Evolutionary conservation across 1,140 invertebrate genomes (phyloP).

Genomic region (Melanaphis sacchari): DNA sequence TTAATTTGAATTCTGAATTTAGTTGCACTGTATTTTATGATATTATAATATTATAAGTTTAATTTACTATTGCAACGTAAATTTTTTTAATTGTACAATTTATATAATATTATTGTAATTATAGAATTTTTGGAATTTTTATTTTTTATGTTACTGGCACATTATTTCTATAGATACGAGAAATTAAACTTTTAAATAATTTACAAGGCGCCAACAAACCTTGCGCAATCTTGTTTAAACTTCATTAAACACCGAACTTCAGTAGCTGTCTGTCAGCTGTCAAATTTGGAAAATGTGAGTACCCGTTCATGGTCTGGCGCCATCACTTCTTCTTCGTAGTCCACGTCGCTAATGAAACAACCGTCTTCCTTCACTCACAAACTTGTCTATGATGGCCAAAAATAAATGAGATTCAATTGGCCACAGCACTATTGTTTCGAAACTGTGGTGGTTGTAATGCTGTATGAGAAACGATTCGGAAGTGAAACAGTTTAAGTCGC

Average conservation of each 20-base stretch:
- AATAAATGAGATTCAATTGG: slow-evolving; percentile 8
- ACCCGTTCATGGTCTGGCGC: slow-evolving; percentile 5
- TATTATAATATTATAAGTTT: neutral
- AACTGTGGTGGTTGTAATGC: neutral
- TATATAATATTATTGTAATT: neutral
- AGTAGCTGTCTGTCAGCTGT: slow-evolving; percentile 49
- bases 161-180: neutral
- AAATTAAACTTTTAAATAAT: slow-evolving; percentile 44
- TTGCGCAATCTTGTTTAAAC: slow-evolving; percentile 42
- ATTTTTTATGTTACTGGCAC: neutral
- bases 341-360: slow-evolving; percentile 18
- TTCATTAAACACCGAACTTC: slow-evolving; percentile 47
- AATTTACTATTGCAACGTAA: neutral
- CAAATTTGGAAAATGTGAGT: slow-evolving; percentile 23
- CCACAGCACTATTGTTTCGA: neutral
- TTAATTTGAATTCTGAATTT: neutral
- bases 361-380: neutral
- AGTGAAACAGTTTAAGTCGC: slow-evolving; percentile 36
- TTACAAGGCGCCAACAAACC: slow-evolving; percentile 45
- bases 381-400: slow-evolving; percentile 14
- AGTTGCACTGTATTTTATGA: neutral
- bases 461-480: slow-evolving; percentile 28
- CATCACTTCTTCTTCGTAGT: neutral
- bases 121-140: neutral
- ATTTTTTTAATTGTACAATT: neutral